Base-by-base conservation (phyloP, 1,140 invertebrate genomes). In the Drosophila persimilis region DNA sequence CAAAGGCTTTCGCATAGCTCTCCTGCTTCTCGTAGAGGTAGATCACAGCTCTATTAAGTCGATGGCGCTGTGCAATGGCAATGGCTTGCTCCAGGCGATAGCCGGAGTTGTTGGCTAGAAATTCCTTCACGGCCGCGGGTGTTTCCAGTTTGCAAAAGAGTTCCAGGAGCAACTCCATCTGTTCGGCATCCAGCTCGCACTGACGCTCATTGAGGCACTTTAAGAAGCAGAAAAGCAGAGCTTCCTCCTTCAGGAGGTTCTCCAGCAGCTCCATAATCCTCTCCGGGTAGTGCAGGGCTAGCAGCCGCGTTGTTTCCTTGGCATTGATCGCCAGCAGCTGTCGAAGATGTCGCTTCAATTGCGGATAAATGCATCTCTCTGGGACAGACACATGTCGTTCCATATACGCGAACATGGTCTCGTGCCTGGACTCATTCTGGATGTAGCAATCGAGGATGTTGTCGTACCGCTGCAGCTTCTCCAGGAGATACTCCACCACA, bases 401-500 rank as follows among this genome's bases (percentile, higher is more conserved):
- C 35, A 97, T 93, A 77, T 96, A 97, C 43, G 94, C 95, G 77
- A 96, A 96, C 53, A 96, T 92, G n/a, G 94, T 93, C 20, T 93
- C 93, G 64, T 96, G 92, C 59, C 96, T 93, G 13, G 93, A 92
- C 4, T 92, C 90, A 90, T 94, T 93, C 6, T 89, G 78, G 2
- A 93, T 73, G 59, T 93, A 93, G 69, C 92, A 93, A 5, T 89
- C 73, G 17, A 93, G 56, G 47, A 93, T 93, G 31, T 89, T 90
- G n/a, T 90, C 80, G 51, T 92, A 93, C 15, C 92, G 85, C 7
- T 89, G 73, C 45, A 91, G 64, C 50, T 85, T 75, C 89, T 93
- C 92, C 31, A 93, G 89, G 1, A 93, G 69, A 67, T 91, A 89
- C 80, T 93, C 92, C 20, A 92, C 91, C 2, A 93, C 92, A 57